phyloP scores from a whole-genome alignment of 2,797 vertebrate species.

The Typhlichthys eigenmanni region DNA sequence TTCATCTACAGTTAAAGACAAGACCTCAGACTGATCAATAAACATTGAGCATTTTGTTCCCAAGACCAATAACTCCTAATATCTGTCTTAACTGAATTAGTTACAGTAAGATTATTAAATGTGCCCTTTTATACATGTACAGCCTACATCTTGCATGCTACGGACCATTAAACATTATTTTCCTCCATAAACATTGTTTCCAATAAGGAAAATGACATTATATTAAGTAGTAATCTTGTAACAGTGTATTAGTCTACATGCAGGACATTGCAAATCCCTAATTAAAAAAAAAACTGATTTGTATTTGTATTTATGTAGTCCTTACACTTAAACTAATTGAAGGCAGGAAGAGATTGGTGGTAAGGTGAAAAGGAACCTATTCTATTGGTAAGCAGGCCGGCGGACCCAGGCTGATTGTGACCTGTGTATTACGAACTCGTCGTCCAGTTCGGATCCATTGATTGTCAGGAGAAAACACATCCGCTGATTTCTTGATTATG shows the following conservation, averaged over 20 bases:
- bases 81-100: slow-evolving; percentile 66
- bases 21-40: slow-evolving; percentile 67
- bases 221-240: no score
- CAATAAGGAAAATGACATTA: no score
- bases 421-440: slow-evolving; percentile 3
- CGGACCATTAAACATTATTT: neutral
- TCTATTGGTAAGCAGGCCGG: neutral
- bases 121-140: slow-evolving; percentile 36
- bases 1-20: slow-evolving; percentile 72
- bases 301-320: neutral
- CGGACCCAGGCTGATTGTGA: slow-evolving; percentile 1
- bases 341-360: neutral
- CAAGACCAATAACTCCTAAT: slow-evolving; percentile 70
- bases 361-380: neutral
- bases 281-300: neutral
- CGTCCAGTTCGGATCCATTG: slow-evolving; percentile 16
- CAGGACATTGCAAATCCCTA: neutral
- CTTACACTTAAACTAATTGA: neutral
- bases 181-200: neutral
- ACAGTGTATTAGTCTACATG: neutral
- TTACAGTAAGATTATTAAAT: slow-evolving; percentile 71
- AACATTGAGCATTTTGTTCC: slow-evolving; percentile 71
- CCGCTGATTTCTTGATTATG: neutral
- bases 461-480: slow-evolving; percentile 10
- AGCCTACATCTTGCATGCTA: neutral